phyloP scores from a whole-genome alignment of 23 tunicate species.

The Trididemnum nubilum region DNA sequence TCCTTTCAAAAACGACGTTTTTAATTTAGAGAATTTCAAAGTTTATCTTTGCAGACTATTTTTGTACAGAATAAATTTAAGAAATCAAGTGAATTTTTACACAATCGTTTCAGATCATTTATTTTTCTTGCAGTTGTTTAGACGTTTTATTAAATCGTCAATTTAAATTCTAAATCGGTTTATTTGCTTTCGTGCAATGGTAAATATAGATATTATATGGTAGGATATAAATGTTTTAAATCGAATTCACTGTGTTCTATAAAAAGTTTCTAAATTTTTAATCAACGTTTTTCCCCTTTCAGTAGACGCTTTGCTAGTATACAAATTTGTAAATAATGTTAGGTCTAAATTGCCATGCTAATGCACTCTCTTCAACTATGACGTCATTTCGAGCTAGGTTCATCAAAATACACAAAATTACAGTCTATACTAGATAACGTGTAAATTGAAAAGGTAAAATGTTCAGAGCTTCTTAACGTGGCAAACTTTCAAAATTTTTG shows the following conservation, averaged over 20 bases:
- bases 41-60: background rate
- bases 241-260: background rate
- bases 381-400: no score
- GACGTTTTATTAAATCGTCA: background rate
- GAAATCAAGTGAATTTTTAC: slow-evolving; percentile 30
- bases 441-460: no score
- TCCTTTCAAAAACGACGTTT: no score
- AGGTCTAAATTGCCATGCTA: no score
- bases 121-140: background rate
- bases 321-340: no score
- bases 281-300: background rate
- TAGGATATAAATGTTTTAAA: background rate
- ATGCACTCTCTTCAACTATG: no score
- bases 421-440: no score
- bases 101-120: background rate
- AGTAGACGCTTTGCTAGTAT: background rate
- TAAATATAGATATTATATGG: background rate
- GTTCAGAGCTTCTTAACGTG: no score
- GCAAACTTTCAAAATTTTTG: no score
- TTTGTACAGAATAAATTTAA: slow-evolving; percentile 4
- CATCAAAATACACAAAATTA: no score
- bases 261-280: slow-evolving; percentile 5
- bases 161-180: background rate
- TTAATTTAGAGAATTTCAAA: background rate
- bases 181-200: background rate